Evolutionary conservation across 2,797 vertebrate species (phyloP).

Genomic region (Nannoperca obscura): DNA sequence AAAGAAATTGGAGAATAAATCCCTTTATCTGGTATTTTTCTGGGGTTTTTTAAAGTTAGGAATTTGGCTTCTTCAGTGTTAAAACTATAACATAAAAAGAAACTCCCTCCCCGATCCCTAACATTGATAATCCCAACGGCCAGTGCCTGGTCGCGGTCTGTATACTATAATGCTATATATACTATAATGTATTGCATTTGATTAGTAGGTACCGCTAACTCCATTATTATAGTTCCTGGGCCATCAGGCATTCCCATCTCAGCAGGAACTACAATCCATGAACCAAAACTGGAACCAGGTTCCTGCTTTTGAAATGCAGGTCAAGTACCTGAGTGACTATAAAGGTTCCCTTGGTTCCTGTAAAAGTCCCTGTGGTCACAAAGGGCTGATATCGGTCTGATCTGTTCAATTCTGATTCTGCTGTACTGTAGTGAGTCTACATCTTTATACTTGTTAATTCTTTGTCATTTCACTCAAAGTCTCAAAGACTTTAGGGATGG

Average conservation of each 20-base stretch:
- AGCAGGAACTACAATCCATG: neutral
- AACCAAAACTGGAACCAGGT: neutral
- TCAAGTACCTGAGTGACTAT: neutral
- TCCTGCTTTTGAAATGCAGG: conserved; percentile 2
- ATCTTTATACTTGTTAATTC: conserved; percentile 17
- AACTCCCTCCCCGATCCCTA: neutral
- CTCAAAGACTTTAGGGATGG: conserved; percentile 61
- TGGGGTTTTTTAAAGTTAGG: no score
- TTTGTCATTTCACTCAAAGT: conserved; percentile 51
- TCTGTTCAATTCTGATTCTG: neutral
- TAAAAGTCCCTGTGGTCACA: neutral
- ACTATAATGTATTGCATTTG: no score
- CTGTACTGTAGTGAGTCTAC: neutral
- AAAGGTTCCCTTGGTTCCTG: neutral
- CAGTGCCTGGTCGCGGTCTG: neutral
- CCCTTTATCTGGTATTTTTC: no score
- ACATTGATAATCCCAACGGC: neutral
- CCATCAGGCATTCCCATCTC: neutral
- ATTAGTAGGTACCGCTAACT: neutral
- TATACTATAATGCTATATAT: no score
- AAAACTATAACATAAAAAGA: no score
- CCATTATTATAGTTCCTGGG: neutral
- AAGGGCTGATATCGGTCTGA: neutral
- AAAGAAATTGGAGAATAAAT: neutral
- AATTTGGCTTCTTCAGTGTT: neutral